phyloP scores from a whole-genome alignment of 2,888 invertebrate species.

The Pachliopta kotzebuea region DNA sequence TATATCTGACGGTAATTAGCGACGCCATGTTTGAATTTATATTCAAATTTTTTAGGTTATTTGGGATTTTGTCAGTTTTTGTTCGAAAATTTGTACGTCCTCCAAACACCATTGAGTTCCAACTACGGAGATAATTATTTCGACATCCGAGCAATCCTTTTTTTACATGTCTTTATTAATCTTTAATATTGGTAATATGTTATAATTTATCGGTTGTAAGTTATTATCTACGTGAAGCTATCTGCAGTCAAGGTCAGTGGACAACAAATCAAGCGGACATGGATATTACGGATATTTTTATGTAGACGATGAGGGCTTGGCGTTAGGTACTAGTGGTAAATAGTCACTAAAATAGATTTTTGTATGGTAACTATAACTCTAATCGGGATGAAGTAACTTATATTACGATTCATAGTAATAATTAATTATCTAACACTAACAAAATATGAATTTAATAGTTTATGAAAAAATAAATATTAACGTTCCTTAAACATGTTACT shows the following conservation, averaged over 20 bases:
- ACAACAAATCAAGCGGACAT: neutral
- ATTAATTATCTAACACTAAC: too few relatives aligned
- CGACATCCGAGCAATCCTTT: neutral
- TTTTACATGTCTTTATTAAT: neutral
- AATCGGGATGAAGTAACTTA: too few relatives aligned
- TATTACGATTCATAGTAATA: too few relatives aligned
- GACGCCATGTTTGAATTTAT: neutral
- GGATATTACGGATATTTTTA: neutral
- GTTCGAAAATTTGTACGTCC: neutral
- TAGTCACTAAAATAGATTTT: too few relatives aligned
- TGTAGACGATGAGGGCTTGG: neutral
- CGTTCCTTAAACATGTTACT: too few relatives aligned
- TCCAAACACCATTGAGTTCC: neutral
- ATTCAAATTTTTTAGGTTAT: conserved; percentile 1
- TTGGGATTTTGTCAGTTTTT: neutral
- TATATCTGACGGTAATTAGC: conserved; percentile 7
- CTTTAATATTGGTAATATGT: neutral
- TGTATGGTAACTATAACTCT: too few relatives aligned
- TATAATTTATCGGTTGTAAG: neutral
- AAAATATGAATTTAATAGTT: too few relatives aligned
- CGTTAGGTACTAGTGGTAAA: neutral
- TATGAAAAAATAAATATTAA: too few relatives aligned
- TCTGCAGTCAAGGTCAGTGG: neutral
- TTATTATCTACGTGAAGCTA: neutral
- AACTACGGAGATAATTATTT: neutral